Evolutionary conservation across 2,113 vertebrate genomes (phyloP).

Genomic region (Hippolais icterina): DNA sequence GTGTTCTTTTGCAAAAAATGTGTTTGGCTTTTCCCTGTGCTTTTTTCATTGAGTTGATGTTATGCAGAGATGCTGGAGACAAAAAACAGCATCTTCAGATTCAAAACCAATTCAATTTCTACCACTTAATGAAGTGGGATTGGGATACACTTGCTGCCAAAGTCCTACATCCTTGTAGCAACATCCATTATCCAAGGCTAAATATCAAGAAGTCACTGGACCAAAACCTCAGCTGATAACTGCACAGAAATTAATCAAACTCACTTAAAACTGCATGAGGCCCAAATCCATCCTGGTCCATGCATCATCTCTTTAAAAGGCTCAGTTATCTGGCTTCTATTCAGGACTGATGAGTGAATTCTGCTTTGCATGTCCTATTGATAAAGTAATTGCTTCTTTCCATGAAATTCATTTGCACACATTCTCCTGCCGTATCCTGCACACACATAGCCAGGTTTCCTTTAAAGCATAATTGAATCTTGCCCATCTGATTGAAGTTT

Average conservation of each 20-base stretch:
- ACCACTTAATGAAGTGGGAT: background rate
- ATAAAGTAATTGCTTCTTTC: background rate
- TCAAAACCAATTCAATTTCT: background rate
- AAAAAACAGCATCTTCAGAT: background rate
- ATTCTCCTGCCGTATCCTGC: background rate
- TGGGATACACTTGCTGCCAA: background rate
- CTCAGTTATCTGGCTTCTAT: background rate
- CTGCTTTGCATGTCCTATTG: background rate
- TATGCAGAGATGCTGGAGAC: background rate
- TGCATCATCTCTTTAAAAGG: background rate
- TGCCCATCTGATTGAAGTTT: background rate
- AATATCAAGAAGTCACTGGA: background rate
- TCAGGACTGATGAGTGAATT: background rate
- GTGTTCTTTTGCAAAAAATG: conserved; percentile 82
- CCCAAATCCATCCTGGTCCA: background rate
- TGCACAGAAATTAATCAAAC: background rate
- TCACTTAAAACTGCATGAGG: background rate
- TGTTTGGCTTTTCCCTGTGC: conserved; percentile 66
- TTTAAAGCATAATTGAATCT: background rate
- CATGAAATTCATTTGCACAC: background rate
- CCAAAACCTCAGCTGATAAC: background rate
- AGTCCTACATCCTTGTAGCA: background rate
- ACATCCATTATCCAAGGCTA: background rate
- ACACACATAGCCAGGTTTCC: accelerated
- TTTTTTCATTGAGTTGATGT: background rate